phyloP scores from a whole-genome alignment of 2,113 vertebrate genomes.

The Pseudorasbora parva region DNA sequence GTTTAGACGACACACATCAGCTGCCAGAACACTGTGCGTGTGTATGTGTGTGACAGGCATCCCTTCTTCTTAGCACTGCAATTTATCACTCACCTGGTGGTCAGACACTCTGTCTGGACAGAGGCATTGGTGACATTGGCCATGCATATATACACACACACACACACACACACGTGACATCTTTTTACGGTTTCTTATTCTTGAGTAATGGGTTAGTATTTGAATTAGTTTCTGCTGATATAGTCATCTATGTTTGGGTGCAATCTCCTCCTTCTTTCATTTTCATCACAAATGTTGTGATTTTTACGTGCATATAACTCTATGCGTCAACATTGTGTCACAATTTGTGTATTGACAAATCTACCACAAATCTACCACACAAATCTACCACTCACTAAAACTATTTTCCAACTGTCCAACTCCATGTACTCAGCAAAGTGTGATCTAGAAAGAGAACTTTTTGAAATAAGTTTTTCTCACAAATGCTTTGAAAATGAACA shows the following conservation, averaged over 20 bases:
- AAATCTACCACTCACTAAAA: neutral
- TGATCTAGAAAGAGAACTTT: neutral
- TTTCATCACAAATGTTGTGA: neutral
- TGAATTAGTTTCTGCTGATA: neutral
- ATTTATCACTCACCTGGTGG: constrained; percentile 76
- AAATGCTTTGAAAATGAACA: no score
- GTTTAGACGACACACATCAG: constrained; percentile 45
- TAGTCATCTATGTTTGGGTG: neutral
- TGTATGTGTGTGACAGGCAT: constrained; percentile 64
- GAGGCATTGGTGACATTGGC: constrained; percentile 53
- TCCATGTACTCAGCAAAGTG: neutral
- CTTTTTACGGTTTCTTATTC: neutral
- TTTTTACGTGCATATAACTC: neutral
- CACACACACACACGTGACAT: constrained; percentile 25
- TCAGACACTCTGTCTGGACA: constrained; percentile 62
- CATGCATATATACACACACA: constrained; percentile 20
- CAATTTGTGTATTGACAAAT: neutral
- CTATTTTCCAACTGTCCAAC: neutral
- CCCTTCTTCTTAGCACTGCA: constrained; percentile 73
- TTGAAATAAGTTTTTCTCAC: no score
- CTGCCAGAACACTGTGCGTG: constrained; percentile 22
- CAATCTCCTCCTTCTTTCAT: neutral
- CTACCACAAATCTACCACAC: no score
- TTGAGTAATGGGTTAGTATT: neutral
- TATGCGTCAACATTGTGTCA: neutral